Base-by-base conservation (phyloP, 2,888 invertebrate species). In the Lutraria lutraria region DNA sequence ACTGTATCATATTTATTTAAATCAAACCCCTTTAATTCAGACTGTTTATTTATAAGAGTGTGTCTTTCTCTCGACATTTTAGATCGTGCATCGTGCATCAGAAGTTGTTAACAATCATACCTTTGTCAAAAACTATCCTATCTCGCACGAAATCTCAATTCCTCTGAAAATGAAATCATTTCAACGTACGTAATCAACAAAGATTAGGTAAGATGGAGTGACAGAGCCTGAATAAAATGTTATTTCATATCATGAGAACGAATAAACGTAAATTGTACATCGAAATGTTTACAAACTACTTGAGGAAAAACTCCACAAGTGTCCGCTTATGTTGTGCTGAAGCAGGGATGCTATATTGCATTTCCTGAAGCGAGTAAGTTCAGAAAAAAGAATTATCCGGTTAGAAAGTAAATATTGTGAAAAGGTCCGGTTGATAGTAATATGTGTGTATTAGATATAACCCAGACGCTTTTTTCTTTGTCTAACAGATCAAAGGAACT, bases 51-150 rank as follows among this genome's bases (percentile, higher is more conserved):
- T 34, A n/a, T 76, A 76, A 76, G 34, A 76, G 29, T 31, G 76
- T 76, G 76, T 76, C 76, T 76, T 34, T 34, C 76, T 76, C 76
- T 76, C 13, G 34, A 31, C 19, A 16, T 76, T n/a, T n/a, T 4
- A 80, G 79, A 80, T 85, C 85, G 85, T 85, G 85, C 80, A 85
- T 43, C 34, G 21, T 80, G 80, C 79, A 85, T 85, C 85, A 80
- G 85, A 85, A 60, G 19, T 43, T 16, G 43, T 54, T 56, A 79
- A 85, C 85, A 85, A 85, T 85, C 56, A 31, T 56, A 79, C 79
- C 80, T 60, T 85, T 85, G 85, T 85, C 60, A 85, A 85, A 43
- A 79, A 43, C 21, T 56, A 25, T 56, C 53, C n/a, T 80, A 85
- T 85, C 85, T 25, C 56, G 34, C 80, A 85, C 80, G 85, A 76